phyloP scores from a whole-genome alignment of 2,888 invertebrate genomes.

The Lithophane ornitopus region DNA sequence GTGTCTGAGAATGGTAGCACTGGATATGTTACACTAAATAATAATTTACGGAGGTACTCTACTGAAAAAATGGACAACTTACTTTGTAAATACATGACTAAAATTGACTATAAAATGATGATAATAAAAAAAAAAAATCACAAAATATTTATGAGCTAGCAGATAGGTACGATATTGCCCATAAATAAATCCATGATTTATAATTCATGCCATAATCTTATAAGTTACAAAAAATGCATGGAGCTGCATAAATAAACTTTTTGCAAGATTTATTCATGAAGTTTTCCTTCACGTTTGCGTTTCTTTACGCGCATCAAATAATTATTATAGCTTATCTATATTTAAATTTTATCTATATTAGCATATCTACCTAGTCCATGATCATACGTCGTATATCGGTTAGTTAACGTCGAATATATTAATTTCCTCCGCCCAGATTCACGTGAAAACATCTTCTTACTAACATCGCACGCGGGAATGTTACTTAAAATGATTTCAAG shows the following conservation, averaged over 20 bases:
- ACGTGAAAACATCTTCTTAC: background rate
- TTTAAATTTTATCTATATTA: background rate
- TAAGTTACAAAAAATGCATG: background rate
- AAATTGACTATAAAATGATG: no score
- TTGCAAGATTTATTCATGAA: no score
- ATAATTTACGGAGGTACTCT: background rate
- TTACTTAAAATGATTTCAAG: background rate
- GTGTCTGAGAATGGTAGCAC: constrained; percentile 10
- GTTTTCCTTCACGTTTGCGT: background rate
- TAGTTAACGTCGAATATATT: constrained; percentile 4
- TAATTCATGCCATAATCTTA: background rate
- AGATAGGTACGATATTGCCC: background rate
- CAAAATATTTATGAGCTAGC: background rate
- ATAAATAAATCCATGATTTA: background rate
- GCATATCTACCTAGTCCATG: no score
- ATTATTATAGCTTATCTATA: background rate
- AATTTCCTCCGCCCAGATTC: background rate
- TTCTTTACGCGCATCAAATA: background rate
- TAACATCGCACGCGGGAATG: background rate
- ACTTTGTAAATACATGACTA: background rate
- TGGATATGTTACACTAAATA: background rate
- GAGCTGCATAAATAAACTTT: background rate
- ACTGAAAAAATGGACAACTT: background rate
- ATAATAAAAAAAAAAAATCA: background rate
- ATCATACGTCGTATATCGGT: background rate